Evolutionary conservation across 2,888 invertebrate species (phyloP).

Genomic region (Torymus texanus): DNA sequence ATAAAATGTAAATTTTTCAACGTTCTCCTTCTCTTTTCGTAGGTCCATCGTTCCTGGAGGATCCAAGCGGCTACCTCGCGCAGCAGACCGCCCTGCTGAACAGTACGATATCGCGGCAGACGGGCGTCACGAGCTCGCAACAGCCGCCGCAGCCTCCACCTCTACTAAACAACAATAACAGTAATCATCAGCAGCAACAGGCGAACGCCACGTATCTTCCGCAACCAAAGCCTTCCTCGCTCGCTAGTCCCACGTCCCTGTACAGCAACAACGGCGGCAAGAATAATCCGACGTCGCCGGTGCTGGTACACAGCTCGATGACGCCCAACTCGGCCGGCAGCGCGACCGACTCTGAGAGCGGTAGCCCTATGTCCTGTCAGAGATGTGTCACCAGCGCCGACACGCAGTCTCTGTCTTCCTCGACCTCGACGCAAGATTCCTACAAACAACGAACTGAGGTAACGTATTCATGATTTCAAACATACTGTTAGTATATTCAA

Average conservation of each 20-base stretch:
- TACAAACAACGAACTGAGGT: conserved; percentile 65
- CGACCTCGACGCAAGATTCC: conserved; percentile 65
- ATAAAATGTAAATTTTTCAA: conserved; percentile 62
- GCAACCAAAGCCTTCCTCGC: conserved; percentile 71
- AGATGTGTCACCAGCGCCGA: conserved; percentile 70
- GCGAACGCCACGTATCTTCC: conserved; percentile 65
- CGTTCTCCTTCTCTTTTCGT: not conserved
- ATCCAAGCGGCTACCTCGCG: conserved; percentile 92
- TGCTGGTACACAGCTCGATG: conserved; percentile 72
- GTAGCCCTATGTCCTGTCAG: conserved; percentile 65
- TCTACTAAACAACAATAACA: conserved; percentile 44
- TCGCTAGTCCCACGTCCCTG: conserved; percentile 69
- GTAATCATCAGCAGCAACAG: conserved; percentile 55
- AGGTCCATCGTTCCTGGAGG: conserved; percentile 90
- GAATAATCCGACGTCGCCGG: conserved; percentile 71
- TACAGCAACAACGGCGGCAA: conserved; percentile 65
- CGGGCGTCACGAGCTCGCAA: conserved; percentile 74
- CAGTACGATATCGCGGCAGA: conserved; percentile 86
- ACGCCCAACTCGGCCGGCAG: conserved; percentile 68
- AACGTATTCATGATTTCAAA: too few species aligned
- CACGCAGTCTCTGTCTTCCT: conserved; percentile 64
- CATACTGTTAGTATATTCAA: too few species aligned
- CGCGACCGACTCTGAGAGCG: conserved; percentile 67
- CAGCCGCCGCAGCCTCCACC: conserved; percentile 61
- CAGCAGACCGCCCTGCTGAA: conserved; percentile 92